Evolutionary conservation across 2,797 vertebrate species (phyloP).

Genomic region (Crossoptilon crossoptilon): DNA sequence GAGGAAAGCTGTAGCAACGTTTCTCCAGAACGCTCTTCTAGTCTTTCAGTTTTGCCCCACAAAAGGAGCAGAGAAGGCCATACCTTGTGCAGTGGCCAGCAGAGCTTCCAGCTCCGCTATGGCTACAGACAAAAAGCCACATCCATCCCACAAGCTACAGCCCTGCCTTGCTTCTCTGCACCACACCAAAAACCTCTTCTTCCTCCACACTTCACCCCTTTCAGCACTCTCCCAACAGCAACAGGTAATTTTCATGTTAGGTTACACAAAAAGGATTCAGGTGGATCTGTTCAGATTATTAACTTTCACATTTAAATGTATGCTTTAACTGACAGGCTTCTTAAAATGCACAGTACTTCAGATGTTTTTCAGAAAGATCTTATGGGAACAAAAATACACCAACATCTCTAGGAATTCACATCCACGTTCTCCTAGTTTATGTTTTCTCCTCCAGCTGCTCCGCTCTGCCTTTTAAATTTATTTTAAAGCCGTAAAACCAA

Average conservation of each 20-base stretch:
- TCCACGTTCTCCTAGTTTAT: conserved; percentile 26
- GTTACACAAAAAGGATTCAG: neutral
- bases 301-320: neutral
- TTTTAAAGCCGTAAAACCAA: conserved; percentile 40
- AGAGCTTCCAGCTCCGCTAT: neutral
- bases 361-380: neutral
- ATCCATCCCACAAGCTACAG: accelerated
- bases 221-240: neutral
- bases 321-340: neutral
- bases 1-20: neutral
- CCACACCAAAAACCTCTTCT: neutral
- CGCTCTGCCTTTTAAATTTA: conserved; percentile 23
- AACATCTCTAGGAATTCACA: conserved; percentile 29
- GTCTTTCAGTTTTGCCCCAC: neutral
- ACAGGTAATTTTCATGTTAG: neutral
- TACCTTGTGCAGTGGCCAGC: neutral
- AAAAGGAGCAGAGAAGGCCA: neutral
- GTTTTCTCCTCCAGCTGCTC: conserved; percentile 19
- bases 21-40: neutral
- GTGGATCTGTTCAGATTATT: neutral
- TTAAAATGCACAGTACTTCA: neutral
- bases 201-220: neutral
- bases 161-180: neutral
- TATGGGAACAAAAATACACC: neutral
- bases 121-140: neutral